A percentile compares a stretch with the other conserved stretches of the same genome.
Evolutionary conservation across 2,113 vertebrate genomes (phyloP).

Genomic region (Glaucomys volans): DNA sequence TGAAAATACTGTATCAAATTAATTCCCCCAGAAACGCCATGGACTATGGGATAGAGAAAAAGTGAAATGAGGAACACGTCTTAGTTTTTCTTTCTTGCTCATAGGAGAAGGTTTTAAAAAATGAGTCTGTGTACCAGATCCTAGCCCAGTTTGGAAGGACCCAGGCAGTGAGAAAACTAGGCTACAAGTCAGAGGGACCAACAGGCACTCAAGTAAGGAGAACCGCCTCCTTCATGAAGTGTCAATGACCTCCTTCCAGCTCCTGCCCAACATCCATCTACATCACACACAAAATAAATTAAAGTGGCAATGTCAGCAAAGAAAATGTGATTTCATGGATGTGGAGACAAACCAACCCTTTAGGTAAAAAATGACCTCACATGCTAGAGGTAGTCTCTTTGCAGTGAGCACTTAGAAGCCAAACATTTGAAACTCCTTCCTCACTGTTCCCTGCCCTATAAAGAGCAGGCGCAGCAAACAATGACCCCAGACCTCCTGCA

Average conservation of each 20-base stretch:
- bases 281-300: slow-evolving; percentile 54
- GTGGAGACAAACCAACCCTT: slow-evolving; percentile 8
- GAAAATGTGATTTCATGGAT: slow-evolving; percentile 53
- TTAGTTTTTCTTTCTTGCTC: background rate
- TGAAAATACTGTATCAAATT: background rate
- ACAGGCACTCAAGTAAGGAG: background rate
- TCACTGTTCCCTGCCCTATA: background rate
- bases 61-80: background rate
- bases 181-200: slow-evolving; percentile 16
- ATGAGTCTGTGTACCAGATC: background rate
- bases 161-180: background rate
- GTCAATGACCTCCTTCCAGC: background rate
- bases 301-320: slow-evolving; percentile 63
- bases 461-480: background rate
- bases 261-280: slow-evolving; percentile 61
- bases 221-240: background rate
- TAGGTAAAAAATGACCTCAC: slow-evolving; percentile 59
- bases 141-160: background rate
- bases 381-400: background rate
- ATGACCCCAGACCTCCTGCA: background rate
- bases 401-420: background rate
- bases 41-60: background rate
- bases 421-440: background rate
- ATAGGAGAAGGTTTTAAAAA: slow-evolving; percentile 4
- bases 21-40: background rate